A percentile compares a stretch with the other conserved stretches of the same genome.
Conservation (phyloP, 2,113 vertebrate species). For the Rutilus rutilus region DNA sequence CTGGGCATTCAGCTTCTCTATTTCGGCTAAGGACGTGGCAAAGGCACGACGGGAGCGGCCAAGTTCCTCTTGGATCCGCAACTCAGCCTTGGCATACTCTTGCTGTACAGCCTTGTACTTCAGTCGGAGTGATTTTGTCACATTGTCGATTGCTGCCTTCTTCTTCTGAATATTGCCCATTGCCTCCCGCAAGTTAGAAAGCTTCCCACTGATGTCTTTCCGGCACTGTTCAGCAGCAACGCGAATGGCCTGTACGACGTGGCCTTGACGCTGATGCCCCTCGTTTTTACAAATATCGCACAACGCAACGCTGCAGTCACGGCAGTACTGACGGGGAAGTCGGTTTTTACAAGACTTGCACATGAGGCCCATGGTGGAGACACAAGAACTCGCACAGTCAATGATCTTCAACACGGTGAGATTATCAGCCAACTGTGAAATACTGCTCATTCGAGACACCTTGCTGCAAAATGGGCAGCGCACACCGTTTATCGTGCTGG, state of each 20-base stretch:
- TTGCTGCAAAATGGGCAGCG: slow-evolving; percentile 98
- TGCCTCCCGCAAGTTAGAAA: slow-evolving; percentile 82
- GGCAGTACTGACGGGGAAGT: slow-evolving; percentile 90
- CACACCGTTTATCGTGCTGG: slow-evolving; percentile 93
- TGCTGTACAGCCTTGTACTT: slow-evolving; percentile 89
- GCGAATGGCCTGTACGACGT: slow-evolving; percentile 82
- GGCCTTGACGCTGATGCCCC: slow-evolving; percentile 80
- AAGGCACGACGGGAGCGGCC: slow-evolving; percentile 87
- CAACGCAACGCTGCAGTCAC: slow-evolving; percentile 81
- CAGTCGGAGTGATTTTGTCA: slow-evolving; percentile 83
- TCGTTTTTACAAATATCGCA: slow-evolving; percentile 87
- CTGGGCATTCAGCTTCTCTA: slow-evolving; percentile 89
- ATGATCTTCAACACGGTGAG: slow-evolving; percentile 95
- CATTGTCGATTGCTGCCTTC: slow-evolving; percentile 83
- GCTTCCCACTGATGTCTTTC: slow-evolving; percentile 81
- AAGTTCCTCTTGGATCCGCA: slow-evolving; percentile 89
- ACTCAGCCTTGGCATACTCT: slow-evolving; percentile 88
- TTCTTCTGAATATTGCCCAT: slow-evolving; percentile 88
- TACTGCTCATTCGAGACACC: slow-evolving; percentile 88
- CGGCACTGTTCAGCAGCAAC: slow-evolving; percentile 88
- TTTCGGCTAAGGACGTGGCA: slow-evolving; percentile 84
- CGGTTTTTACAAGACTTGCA: slow-evolving; percentile 87
- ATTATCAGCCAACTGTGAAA: slow-evolving; percentile 92
- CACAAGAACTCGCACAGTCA: slow-evolving; percentile 83
- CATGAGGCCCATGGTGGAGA: slow-evolving; percentile 85